phyloP scores from a whole-genome alignment of 1,140 invertebrate genomes.

The Oryctes rhinoceros region DNA sequence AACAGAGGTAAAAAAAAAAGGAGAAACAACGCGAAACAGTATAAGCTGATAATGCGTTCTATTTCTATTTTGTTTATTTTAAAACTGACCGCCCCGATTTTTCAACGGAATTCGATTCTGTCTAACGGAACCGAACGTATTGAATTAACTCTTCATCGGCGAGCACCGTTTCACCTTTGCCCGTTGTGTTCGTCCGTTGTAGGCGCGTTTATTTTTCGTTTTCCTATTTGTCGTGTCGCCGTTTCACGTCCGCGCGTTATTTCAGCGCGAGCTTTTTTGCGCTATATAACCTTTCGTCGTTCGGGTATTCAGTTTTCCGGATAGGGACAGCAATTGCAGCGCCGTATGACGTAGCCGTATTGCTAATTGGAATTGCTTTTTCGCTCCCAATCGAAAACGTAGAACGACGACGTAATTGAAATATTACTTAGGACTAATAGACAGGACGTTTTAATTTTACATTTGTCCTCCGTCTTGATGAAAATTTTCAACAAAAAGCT shows the following conservation, averaged over 20 bases:
- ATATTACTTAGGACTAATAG: neutral
- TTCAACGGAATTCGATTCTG: constrained; percentile 4
- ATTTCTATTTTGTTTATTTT: constrained; percentile 23
- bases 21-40: neutral
- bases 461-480: neutral
- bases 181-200: neutral
- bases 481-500: neutral
- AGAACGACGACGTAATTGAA: neutral
- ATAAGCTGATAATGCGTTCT: neutral
- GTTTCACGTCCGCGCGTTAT: neutral
- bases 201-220: neutral
- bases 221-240: neutral
- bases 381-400: neutral
- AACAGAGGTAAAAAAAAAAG: neutral
- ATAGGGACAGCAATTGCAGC: neutral
- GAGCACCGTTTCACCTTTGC: neutral
- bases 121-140: neutral
- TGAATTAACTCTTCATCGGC: neutral
- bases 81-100: constrained; percentile 11
- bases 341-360: neutral
- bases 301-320: neutral
- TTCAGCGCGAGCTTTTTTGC: neutral
- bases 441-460: neutral
- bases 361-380: constrained; percentile 2
- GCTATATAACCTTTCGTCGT: too few species aligned